Evolutionary conservation across 2,888 invertebrate species (phyloP).

Genomic region (Coelopa pilipes): DNA sequence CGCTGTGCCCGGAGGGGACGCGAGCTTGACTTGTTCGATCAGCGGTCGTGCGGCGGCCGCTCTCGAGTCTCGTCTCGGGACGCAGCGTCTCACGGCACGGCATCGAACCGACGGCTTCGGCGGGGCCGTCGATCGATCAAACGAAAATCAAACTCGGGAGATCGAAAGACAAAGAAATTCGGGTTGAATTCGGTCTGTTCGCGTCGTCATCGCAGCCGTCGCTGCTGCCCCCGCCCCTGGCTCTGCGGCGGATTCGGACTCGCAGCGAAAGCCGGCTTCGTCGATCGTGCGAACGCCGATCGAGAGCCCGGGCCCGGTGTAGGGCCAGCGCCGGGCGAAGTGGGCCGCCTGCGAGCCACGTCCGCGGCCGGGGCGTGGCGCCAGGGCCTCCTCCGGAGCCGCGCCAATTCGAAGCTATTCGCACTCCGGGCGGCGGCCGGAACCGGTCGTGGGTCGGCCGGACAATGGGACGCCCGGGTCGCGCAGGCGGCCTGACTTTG

Average conservation of each 20-base stretch:
- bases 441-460: constrained; percentile 29
- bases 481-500: constrained; percentile 38
- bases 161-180: constrained; percentile 27
- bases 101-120: neutral
- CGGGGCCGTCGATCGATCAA: constrained; percentile 1
- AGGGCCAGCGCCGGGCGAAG: neutral
- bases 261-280: neutral
- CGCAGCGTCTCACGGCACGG: neutral
- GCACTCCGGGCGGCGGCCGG: constrained; percentile 38
- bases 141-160: constrained; percentile 15
- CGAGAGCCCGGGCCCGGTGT: too few relatives aligned
- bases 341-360: neutral
- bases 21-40: constrained; percentile 2
- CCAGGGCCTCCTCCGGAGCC: constrained; percentile 9
- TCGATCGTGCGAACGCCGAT: too few relatives aligned
- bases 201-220: neutral
- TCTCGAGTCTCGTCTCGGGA: constrained; percentile 13
- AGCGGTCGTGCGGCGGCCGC: constrained; percentile 19
- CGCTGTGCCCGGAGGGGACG: constrained; percentile 16
- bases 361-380: constrained; percentile 1
- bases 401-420: constrained; percentile 48
- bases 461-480: constrained; percentile 47
- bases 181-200: constrained; percentile 3
- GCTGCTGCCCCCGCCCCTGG: neutral
- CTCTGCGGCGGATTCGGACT: constrained; percentile 19